Evolutionary conservation across 2,888 invertebrate species (phyloP).

Genomic region (Erynnis tages): DNA sequence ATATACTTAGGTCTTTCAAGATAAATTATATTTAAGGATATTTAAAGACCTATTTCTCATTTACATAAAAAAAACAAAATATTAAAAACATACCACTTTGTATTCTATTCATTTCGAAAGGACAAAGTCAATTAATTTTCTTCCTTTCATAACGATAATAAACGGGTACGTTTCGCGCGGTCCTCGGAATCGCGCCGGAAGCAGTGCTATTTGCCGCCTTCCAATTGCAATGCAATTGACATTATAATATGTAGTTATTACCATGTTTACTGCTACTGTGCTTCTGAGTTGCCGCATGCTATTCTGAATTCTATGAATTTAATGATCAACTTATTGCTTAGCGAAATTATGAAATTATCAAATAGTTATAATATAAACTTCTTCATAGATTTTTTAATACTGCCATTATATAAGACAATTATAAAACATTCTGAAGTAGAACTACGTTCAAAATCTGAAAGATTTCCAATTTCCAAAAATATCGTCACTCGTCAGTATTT

Average conservation of each 20-base stretch:
- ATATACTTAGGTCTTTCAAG: too few relatives aligned
- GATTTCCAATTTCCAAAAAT: background rate
- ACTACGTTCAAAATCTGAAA: constrained; percentile 31
- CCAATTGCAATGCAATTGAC: constrained; percentile 44
- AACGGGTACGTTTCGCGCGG: background rate
- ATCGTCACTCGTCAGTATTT: constrained; percentile 44
- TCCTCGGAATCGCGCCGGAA: constrained; percentile 42
- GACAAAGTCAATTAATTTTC: too few relatives aligned
- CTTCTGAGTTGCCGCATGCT: constrained; percentile 9
- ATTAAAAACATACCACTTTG: too few relatives aligned
- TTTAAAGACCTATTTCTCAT: too few relatives aligned
- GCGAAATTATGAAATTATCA: too few relatives aligned
- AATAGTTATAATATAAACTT: too few relatives aligned
- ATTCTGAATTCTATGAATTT: background rate
- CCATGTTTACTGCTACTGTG: constrained; percentile 10
- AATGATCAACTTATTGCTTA: background rate
- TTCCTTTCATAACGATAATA: background rate
- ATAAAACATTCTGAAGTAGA: constrained; percentile 6
- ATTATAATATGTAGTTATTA: constrained; percentile 27
- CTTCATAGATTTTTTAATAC: too few relatives aligned
- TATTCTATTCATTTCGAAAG: too few relatives aligned
- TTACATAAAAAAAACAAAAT: too few relatives aligned
- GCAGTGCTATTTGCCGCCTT: constrained; percentile 40
- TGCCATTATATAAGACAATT: background rate
- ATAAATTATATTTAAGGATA: too few relatives aligned